Percentiles rank a stretch among this genome's conserved stretches.
phyloP scores from a whole-genome alignment of 1,140 invertebrate species.

The Dreissena polymorpha region DNA sequence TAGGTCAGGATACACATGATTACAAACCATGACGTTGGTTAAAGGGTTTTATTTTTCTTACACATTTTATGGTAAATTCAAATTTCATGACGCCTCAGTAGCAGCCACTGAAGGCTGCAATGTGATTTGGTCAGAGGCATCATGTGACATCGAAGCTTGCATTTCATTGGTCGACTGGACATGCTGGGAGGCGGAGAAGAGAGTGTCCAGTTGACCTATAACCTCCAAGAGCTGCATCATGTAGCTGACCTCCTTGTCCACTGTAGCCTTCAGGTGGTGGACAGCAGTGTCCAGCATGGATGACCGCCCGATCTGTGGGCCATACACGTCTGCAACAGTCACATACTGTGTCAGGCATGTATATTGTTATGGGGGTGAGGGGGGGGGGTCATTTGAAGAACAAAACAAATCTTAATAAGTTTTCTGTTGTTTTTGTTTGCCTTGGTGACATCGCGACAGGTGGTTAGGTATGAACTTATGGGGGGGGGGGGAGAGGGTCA shows the following conservation, averaged over 20 bases:
- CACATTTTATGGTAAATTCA: no score
- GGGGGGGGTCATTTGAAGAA: no score
- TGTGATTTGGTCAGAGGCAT: neutral
- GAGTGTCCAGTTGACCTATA: constrained; percentile 75
- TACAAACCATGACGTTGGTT: no score
- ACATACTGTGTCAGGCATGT: neutral
- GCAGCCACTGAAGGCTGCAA: constrained; percentile 34
- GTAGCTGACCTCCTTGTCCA: constrained; percentile 85
- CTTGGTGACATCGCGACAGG: no score
- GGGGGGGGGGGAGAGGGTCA: no score
- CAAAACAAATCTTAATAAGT: no score
- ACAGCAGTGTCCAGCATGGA: constrained; percentile 84
- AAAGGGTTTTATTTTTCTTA: no score
- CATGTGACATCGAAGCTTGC: neutral
- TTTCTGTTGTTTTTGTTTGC: no score
- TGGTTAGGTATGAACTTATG: no score
- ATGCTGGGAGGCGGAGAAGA: constrained; percentile 70
- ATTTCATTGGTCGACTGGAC: constrained; percentile 7
- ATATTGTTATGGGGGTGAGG: no score
- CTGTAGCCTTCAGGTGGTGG: constrained; percentile 82
- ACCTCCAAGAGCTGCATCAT: constrained; percentile 77
- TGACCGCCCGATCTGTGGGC: constrained; percentile 68
- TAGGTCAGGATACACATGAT: no score
- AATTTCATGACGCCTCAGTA: neutral
- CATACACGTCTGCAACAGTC: constrained; percentile 72